phyloP scores from a whole-genome alignment of 1,140 invertebrate species.

The Phymorhynchus buccinoides region DNA sequence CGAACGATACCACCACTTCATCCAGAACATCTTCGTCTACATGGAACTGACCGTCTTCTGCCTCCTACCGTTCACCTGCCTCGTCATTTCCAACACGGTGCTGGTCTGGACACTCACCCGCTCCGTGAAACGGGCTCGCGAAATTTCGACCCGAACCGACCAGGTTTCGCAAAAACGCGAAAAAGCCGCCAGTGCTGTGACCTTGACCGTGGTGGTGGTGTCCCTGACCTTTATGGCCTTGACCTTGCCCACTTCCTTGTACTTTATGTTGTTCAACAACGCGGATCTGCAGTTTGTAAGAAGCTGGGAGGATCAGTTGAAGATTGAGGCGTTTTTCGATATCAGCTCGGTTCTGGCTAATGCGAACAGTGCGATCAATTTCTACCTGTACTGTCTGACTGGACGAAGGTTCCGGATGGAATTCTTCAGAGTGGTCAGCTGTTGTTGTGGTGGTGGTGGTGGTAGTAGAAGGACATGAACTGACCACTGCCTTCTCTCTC shows the following conservation, averaged over 20 bases:
- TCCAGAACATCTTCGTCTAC: not conserved
- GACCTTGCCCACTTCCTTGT: not conserved
- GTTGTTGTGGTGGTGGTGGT: too few relatives aligned
- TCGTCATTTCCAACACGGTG: not conserved
- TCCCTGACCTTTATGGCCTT: not conserved
- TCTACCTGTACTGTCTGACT: conserved; percentile 10
- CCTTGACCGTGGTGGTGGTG: conserved; percentile 9
- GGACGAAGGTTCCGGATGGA: not conserved
- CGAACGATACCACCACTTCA: not conserved
- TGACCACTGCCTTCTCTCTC: too few relatives aligned
- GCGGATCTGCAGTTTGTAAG: not conserved
- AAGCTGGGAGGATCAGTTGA: not conserved
- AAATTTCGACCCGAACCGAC: not conserved
- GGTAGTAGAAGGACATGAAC: too few relatives aligned
- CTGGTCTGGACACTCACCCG: not conserved
- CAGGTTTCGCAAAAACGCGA: not conserved
- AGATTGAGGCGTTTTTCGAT: not conserved
- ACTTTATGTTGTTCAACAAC: not conserved
- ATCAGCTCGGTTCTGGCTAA: not conserved
- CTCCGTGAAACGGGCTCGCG: not conserved
- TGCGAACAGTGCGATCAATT: not conserved
- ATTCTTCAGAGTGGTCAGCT: not conserved
- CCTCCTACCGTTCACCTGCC: not conserved
- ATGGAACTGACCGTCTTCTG: not conserved
- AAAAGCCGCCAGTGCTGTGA: not conserved